Percentiles rank a stretch among this genome's conserved stretches.
These are phyloP conservation scores for Drosophila watanabei DNA, from an alignment of 1,140 invertebrate species.

Conservation along the genomic window DNA sequence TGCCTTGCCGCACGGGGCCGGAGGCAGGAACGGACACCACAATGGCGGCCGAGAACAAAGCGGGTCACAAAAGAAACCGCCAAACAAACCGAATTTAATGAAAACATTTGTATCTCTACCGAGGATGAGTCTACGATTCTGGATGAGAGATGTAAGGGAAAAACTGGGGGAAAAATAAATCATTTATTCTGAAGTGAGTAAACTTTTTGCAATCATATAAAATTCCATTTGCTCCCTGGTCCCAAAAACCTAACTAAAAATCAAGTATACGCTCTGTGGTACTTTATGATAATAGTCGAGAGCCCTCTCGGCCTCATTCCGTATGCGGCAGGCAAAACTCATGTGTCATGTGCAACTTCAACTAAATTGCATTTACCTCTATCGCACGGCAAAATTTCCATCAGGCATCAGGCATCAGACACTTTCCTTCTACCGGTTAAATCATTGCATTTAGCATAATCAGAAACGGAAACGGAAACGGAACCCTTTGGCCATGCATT, in stretches of 20 bases:
- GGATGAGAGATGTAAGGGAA: neutral
- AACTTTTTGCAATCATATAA: constrained; percentile 6
- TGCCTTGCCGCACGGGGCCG: constrained; percentile 1
- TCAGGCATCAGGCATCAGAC: constrained; percentile 8
- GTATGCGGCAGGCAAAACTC: constrained; percentile 24
- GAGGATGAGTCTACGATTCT: constrained; percentile 30
- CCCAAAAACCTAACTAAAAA: constrained; percentile 12
- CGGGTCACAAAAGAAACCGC: constrained; percentile 52
- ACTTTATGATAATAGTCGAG: constrained; percentile 23
- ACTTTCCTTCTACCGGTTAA: constrained; percentile 9
- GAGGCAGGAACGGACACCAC: constrained; percentile 32
- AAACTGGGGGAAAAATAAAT: constrained; percentile 9
- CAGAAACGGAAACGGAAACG: constrained; percentile 33
- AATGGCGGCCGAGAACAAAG: constrained; percentile 56
- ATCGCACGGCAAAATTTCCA: constrained; percentile 17
- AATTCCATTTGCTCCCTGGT: constrained; percentile 9
- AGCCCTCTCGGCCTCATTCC: constrained; percentile 26
- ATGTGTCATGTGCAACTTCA: constrained; percentile 19
- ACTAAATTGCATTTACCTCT: constrained; percentile 35
- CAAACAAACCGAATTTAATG: constrained; percentile 67
- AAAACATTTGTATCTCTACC: constrained; percentile 50
- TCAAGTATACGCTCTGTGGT: constrained; percentile 21
- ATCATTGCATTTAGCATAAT: constrained; percentile 48
- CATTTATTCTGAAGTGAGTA: neutral
- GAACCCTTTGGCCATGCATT: constrained; percentile 31